A percentile compares a stretch with the other conserved stretches of the same genome.
phyloP scores from a whole-genome alignment of 2,797 vertebrate species.

The Poeciliopsis infans region DNA sequence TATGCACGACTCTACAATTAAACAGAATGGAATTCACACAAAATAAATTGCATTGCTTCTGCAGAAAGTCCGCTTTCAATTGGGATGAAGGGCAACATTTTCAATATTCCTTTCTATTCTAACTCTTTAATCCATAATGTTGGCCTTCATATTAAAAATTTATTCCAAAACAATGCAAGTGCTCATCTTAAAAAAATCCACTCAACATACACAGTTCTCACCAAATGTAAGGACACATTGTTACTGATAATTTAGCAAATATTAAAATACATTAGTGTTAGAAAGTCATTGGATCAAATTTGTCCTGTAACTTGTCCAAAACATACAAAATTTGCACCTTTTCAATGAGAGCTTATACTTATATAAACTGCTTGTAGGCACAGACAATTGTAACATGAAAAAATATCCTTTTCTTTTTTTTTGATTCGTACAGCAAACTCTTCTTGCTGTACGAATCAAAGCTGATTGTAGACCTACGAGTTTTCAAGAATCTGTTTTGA shows the following conservation, averaged over 20 bases:
- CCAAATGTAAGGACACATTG: background rate
- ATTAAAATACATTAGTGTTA: background rate
- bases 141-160: slow-evolving; percentile 4
- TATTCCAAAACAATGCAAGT: background rate
- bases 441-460: background rate
- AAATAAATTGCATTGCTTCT: background rate
- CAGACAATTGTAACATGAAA: background rate
- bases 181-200: background rate
- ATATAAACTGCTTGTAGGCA: background rate
- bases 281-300: background rate
- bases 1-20: background rate
- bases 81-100: background rate
- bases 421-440: background rate
- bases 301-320: background rate
- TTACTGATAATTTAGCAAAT: background rate
- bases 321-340: background rate
- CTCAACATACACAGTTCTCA: background rate
- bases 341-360: too few relatives aligned
- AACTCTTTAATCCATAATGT: slow-evolving; percentile 3
- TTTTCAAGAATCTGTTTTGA: background rate
- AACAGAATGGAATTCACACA: background rate
- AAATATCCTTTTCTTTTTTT: background rate
- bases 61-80: background rate
- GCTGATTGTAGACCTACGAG: background rate
- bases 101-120: slow-evolving; percentile 10